Percentiles rank a stretch among this genome's conserved stretches.
These are phyloP conservation scores for Collichthys lucidus DNA, from an alignment of 2,113 vertebrate genomes.

Conservation along the genomic window DNA sequence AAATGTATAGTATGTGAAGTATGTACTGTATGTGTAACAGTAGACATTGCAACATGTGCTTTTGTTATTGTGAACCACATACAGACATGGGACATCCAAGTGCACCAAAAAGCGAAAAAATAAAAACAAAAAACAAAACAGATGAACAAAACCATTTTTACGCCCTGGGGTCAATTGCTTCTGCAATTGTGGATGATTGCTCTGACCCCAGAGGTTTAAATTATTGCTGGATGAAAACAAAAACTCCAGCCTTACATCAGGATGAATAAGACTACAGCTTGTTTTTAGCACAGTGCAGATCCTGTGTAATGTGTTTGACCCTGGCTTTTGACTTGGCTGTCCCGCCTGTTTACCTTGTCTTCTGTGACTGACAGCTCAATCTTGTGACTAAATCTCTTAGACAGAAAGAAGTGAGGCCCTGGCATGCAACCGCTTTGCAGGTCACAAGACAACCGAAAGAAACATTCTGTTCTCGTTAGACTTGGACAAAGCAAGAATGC, in stretches of 20 bases:
- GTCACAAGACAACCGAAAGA: conserved; percentile 1
- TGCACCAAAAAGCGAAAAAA: background rate
- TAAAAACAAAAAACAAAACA: too few relatives aligned
- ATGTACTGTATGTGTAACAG: background rate
- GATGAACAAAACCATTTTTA: too few relatives aligned
- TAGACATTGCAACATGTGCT: background rate
- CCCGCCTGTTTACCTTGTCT: background rate
- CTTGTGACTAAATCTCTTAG: background rate
- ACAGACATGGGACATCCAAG: background rate
- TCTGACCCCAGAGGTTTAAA: background rate
- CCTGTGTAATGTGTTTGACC: conserved; percentile 22
- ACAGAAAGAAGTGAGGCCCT: background rate
- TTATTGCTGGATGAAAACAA: background rate
- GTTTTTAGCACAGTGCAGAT: background rate
- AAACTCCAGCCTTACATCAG: background rate
- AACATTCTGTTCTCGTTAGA: conserved; percentile 26
- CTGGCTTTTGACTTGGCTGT: conserved; percentile 20
- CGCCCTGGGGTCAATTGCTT: too few relatives aligned
- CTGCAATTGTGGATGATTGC: too few relatives aligned
- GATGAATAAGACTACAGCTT: background rate
- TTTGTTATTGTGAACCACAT: background rate
- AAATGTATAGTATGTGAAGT: background rate
- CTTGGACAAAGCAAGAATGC: conserved; percentile 36
- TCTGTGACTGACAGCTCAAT: background rate
- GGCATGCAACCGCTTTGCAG: background rate